These are phyloP conservation scores for Litocranius walleri DNA, from an alignment of 2,113 vertebrate genomes.

Conservation along the genomic window DNA sequence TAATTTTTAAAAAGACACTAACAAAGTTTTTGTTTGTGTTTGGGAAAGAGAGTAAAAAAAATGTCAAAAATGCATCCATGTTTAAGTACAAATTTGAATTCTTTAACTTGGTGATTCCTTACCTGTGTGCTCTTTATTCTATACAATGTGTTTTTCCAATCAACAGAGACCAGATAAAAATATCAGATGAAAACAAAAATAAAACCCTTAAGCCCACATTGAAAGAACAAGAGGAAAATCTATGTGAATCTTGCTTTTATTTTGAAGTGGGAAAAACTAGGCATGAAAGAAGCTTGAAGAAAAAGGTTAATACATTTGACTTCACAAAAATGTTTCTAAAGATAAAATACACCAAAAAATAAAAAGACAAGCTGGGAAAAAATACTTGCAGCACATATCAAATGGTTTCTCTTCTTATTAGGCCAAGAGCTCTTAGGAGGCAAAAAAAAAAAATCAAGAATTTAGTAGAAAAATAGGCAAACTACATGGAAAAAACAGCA, in stretches of 20 bases:
- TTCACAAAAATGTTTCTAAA: neutral
- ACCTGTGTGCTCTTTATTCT: neutral
- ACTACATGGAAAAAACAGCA: neutral
- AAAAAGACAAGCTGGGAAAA: neutral
- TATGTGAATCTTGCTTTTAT: neutral
- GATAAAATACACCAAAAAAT: neutral
- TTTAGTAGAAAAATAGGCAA: neutral
- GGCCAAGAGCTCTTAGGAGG: neutral
- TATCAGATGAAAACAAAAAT: neutral
- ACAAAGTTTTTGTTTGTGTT: neutral
- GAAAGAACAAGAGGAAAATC: neutral
- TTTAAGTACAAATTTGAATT: neutral
- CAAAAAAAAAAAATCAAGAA: neutral
- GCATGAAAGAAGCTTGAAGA: neutral
- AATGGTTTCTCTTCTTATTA: neutral
- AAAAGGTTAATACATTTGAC: neutral
- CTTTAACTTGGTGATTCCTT: neutral
- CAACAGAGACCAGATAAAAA: neutral
- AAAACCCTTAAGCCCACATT: neutral
- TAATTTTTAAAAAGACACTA: neutral
- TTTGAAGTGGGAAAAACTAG: neutral
- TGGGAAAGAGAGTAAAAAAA: neutral
- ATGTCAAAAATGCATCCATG: neutral
- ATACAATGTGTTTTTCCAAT: neutral
- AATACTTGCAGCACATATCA: neutral